phyloP scores from a whole-genome alignment of 2,888 invertebrate genomes.

The Orthonevra nobilis region DNA sequence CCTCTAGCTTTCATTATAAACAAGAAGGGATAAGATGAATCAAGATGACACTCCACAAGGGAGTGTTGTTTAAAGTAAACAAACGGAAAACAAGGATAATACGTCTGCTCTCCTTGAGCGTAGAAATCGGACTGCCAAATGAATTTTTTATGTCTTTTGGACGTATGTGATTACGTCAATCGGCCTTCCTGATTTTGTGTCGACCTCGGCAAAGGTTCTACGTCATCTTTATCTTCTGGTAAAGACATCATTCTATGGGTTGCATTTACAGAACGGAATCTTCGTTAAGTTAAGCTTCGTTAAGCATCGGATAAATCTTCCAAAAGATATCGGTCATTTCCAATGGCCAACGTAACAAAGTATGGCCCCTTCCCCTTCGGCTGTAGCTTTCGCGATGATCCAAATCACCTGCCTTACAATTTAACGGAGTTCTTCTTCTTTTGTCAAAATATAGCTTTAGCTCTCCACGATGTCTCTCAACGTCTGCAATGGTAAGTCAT shows the following conservation, averaged over 20 bases:
- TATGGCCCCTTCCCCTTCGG: conserved; percentile 60
- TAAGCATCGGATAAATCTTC: conserved; percentile 10
- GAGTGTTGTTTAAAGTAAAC: too few relatives aligned
- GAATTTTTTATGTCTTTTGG: too few relatives aligned
- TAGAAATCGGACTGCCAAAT: too few relatives aligned
- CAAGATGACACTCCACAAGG: too few relatives aligned
- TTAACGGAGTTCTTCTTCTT: background rate
- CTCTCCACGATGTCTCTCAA: background rate
- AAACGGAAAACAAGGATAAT: too few relatives aligned
- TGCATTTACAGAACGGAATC: conserved; percentile 45
- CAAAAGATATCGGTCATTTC: conserved; percentile 10
- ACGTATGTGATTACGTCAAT: too few relatives aligned
- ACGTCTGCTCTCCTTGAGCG: too few relatives aligned
- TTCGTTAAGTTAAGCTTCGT: conserved; percentile 14
- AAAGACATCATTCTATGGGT: conserved; percentile 62
- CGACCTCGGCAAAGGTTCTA: too few relatives aligned
- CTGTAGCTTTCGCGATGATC: conserved; percentile 34
- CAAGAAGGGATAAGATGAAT: too few relatives aligned
- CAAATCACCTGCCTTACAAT: background rate
- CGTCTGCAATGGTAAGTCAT: background rate
- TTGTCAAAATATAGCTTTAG: background rate
- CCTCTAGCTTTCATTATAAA: too few relatives aligned
- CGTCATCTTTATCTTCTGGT: too few relatives aligned
- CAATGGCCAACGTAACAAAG: conserved; percentile 14
- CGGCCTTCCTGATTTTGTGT: too few relatives aligned